phyloP scores from a whole-genome alignment of 2,797 vertebrate genomes.

The Sphaeramia orbicularis region DNA sequence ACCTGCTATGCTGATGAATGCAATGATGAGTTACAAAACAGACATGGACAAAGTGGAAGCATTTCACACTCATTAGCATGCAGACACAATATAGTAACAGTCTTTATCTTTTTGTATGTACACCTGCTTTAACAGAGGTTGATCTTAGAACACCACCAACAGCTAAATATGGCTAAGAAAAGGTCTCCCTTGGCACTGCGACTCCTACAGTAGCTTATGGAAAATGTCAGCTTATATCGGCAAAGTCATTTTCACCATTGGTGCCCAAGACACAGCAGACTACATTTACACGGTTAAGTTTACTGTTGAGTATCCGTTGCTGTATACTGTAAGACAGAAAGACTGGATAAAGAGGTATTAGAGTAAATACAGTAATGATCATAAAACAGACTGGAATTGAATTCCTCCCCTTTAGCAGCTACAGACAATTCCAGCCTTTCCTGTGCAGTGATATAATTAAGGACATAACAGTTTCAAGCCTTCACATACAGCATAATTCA shows the following conservation, averaged over 20 bases:
- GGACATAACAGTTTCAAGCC: conserved; percentile 86
- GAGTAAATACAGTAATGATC: conserved; percentile 77
- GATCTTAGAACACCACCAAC: conserved; percentile 48
- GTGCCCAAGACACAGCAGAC: conserved; percentile 66
- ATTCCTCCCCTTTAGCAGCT: conserved; percentile 77
- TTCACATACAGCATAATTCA: conserved; percentile 69
- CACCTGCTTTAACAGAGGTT: conserved; percentile 51
- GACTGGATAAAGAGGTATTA: conserved; percentile 81
- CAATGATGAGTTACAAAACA: conserved; percentile 47
- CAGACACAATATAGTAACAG: conserved; percentile 62
- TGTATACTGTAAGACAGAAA: conserved; percentile 77
- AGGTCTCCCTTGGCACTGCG: conserved; percentile 67
- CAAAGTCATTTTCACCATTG: conserved; percentile 56
- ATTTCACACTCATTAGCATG: conserved; percentile 62
- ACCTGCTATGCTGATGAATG: conserved; percentile 62
- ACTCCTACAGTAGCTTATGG: conserved; percentile 68
- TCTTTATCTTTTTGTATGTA: conserved; percentile 57
- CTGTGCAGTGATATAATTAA: conserved; percentile 78
- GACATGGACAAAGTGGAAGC: conserved; percentile 50
- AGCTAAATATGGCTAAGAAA: conserved; percentile 61
- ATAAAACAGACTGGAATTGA: conserved; percentile 72
- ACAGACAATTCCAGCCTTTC: conserved; percentile 64
- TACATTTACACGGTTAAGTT: conserved; percentile 73
- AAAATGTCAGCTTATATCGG: conserved; percentile 78
- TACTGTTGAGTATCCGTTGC: conserved; percentile 67